phyloP scores from a whole-genome alignment of 2,888 invertebrate genomes.

The Tetragonisca angustula region DNA sequence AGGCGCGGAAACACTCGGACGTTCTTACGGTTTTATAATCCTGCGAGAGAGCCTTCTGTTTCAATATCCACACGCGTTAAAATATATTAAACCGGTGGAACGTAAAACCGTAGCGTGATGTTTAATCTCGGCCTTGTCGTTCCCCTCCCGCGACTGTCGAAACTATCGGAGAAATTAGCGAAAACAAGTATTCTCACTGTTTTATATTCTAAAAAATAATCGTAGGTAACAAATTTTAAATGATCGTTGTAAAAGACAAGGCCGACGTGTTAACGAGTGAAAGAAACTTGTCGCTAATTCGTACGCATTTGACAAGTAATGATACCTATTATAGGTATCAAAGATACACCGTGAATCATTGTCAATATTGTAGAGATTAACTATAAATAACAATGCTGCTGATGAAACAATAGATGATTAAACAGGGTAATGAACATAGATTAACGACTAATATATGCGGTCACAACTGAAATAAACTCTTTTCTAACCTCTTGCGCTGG shows the following conservation, averaged over 20 bases:
- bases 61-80: slow-evolving; percentile 11
- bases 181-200: not conserved
- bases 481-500: too few species aligned
- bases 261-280: not conserved
- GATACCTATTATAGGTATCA: not conserved
- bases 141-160: not conserved
- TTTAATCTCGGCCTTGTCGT: slow-evolving; percentile 2
- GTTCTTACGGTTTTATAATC: slow-evolving; percentile 12
- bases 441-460: too few species aligned
- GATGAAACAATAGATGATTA: too few species aligned
- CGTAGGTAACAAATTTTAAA: not conserved
- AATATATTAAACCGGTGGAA: slow-evolving; percentile 5
- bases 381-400: too few species aligned
- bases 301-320: not conserved
- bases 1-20: slow-evolving; percentile 8
- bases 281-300: not conserved
- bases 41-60: slow-evolving; percentile 4
- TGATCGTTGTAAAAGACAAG: not conserved
- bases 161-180: too few species aligned
- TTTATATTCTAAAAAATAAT: not conserved
- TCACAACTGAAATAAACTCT: too few species aligned
- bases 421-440: too few species aligned
- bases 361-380: too few species aligned
- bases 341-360: too few species aligned
- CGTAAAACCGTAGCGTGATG: slow-evolving; percentile 11